Evolutionary conservation across 1,140 invertebrate species (phyloP), one percentile per base, ranked within the genome.

Genomic region (Drosophila mojavensis): DNA sequence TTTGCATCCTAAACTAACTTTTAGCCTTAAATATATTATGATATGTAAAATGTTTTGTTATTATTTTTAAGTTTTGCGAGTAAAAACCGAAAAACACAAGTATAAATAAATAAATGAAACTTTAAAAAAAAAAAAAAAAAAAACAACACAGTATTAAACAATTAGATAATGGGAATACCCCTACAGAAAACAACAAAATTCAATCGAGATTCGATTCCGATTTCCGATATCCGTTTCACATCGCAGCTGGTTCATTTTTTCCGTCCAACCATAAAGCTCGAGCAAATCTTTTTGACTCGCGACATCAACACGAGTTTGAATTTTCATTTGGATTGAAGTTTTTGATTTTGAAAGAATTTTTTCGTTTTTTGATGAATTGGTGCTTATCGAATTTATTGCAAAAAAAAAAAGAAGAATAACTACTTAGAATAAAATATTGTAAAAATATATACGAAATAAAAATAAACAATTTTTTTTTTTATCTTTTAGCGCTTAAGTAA

Each of bases 371-470:
- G 60, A 88, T 88, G 56, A 89, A 89, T 89, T 89, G 84, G 84
- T 89, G 84, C 84, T 89, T 89, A 90, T 89, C 84, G 84, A 89
- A 89, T 89, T 89, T 89, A 89, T 89, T 89, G 84, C 85, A 77
- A 81, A 63, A 30, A 48, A 61, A 55, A 75, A 36, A 48, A 77
- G 78, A 77, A 81, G 59, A 77, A 33, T 50, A 55, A 76, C 28
- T 56, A 63, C 54, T 47, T 66, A 73, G 54, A 20, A n/a, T 66
- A 66, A 26, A 20, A 6, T 26, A 56, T 28, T 65, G 41, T 71
- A 68, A 56, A 60, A 67, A 67, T 54, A 59, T 66, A 67, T 50
- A 67, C 43, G 43, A 17, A 47, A 56, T 54, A 67, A 62, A n/a
- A 53, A 24, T 59, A 56, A 13, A 47, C 10, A 28, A 2, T 45